phyloP scores from a whole-genome alignment of 2,888 invertebrate species.

The Nephrotoma appendiculata region DNA sequence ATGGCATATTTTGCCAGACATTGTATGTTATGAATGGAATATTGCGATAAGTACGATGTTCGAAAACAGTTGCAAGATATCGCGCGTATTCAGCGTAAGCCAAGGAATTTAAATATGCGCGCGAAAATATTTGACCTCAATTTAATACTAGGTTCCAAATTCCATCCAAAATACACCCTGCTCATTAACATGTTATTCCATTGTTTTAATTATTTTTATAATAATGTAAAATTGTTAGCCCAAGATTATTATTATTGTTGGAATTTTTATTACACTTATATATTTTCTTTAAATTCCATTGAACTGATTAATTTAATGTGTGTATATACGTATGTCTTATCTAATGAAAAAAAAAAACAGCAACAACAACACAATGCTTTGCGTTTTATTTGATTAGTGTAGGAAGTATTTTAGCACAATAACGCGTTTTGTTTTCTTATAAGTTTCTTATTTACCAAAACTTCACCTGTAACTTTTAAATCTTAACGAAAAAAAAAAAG shows the following conservation, averaged over 20 bases:
- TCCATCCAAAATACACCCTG: not conserved
- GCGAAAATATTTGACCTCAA: not conserved
- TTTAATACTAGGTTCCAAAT: not conserved
- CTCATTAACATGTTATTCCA: not conserved
- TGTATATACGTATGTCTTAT: not conserved
- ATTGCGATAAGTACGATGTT: not conserved
- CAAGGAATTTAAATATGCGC: not conserved
- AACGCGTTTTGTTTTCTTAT: not conserved
- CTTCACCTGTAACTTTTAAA: not conserved
- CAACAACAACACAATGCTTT: not conserved
- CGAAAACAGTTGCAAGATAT: not conserved
- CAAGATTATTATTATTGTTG: not conserved
- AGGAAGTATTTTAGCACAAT: not conserved
- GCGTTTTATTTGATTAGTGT: not conserved
- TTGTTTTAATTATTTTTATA: not conserved
- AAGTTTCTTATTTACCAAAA: not conserved
- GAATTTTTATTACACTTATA: not conserved
- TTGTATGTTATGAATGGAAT: not conserved
- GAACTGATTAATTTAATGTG: not conserved
- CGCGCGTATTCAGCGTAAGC: not conserved
- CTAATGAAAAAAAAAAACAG: not conserved
- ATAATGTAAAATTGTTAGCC: not conserved
- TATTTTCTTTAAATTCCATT: not conserved
- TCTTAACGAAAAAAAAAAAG: not conserved
- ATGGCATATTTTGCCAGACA: not conserved